Evolutionary conservation across 2,888 invertebrate species (phyloP), one percentile per base, ranked within the genome.

Genomic region (Calliopum simillimum): DNA sequence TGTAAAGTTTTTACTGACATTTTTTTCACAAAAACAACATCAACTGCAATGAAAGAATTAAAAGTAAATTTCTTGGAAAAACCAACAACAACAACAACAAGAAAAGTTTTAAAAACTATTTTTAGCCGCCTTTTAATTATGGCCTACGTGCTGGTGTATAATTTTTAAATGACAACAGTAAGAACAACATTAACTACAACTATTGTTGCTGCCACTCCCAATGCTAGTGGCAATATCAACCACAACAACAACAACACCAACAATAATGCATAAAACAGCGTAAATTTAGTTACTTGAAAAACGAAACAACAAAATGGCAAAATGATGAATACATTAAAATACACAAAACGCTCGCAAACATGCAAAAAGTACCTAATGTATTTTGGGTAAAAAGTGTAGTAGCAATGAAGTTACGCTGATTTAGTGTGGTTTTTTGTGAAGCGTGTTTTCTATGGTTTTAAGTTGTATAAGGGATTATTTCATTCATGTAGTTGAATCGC

Each of bases 81-180:
- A 33, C n/a, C n/a, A n/a, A n/a, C n/a, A n/a, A n/a, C n/a, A n/a
- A n/a, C n/a, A n/a, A n/a, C n/a, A n/a, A n/a, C n/a, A n/a, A n/a
- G n/a, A 69, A 63, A 46, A 65, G 55, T 55, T 65, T 33, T 41
- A 55, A 65, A 55, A 65, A 63, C 63, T 47, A 63, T 71, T 61
- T 53, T 25, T 55, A 55, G 46, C 23, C 44, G 61, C 49, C 58
- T 61, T 70, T 59, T 70, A 72, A 72, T 72, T 70, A 72, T 46
- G 16, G 21, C 46, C 67, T 68, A 72, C 70, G 72, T 72, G 70
- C 46, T 70, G 43, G 68, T 46, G 25, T 53, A 67, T 62, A 25
- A 72, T 70, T 72, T 68, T 47, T 70, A 47, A 43, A 47, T 61
- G 62, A 59, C 53, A 53, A 62, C 44, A 58, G 33, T 49, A 68